Base-by-base conservation (phyloP, 2,888 invertebrate species). In the Schrankia costaestrigalis region DNA sequence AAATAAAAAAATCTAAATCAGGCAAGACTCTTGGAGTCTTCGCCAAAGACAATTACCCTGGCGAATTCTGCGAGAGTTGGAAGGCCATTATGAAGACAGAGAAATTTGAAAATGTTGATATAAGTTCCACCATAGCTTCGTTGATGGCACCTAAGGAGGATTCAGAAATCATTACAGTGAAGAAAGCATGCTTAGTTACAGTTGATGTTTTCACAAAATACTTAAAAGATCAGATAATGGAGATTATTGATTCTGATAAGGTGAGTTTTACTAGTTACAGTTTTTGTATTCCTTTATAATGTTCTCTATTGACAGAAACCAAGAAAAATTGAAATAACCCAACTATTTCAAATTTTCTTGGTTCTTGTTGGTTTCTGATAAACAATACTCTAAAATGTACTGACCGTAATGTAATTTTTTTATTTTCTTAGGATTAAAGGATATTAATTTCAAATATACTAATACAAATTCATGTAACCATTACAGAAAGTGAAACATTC, bases 221-320 rank as follows among this genome's bases (percentile, higher is more conserved):
- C 81, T 90, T 99, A 23, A 96, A 97, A 77, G 97, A 98, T 79
- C 97, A 99, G 82, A 95, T 99, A 50, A 97, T 99, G 95, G 98
- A 98, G 77, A 97, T 99, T 55, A 97, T 99, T 69, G 99, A 99
- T 90, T 94, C 96, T 3, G 99, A 99, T 74, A 97, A 95, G 89
- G 94, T 94, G 76, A 70, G 59, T 44, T 46, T 25, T 2, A 13
- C 12, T n/a, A n/a, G 3, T 12, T 3, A 10, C 10, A 27, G 6
- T 7, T n/a, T 8, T 27, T 11, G 1, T 13, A 7, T 13, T 11
- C 11, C 5, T 6, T n/a, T 21, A n/a, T n/a, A 21, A 21, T n/a
- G n/a, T n/a, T n/a, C n/a, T n/a, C n/a, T n/a, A n/a, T n/a, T n/a
- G n/a, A n/a, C n/a, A n/a, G n/a, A n/a, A n/a, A n/a, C n/a, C n/a